Evolutionary conservation across 2,797 vertebrate genomes (phyloP), one percentile per base, ranked within the genome.

Genomic region (Gallinago stenura): DNA sequence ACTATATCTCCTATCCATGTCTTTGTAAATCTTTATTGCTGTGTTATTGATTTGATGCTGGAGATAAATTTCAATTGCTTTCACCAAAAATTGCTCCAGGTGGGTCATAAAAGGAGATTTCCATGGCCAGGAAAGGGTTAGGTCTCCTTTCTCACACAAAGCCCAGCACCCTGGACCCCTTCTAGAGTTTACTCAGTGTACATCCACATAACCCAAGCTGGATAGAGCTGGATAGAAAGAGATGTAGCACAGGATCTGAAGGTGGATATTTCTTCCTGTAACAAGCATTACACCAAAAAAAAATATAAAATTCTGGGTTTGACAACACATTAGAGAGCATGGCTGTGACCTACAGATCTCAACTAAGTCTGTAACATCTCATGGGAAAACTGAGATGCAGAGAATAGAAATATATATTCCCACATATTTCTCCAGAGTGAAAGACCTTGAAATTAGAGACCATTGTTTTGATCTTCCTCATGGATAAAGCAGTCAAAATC

Each of bases 401-500:
- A 54, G 5, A 39, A 28, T 30, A 46, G 24, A 58, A 41, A 75
- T 39, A 18, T 9, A 19, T 28, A n/a, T 46, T 43, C 45, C 33
- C 17, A 24, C 6, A 30, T 2, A 5, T 41, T 37, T 33, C 41
- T 56, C 11, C 77, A 20, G 15, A 25, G 3, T 3, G 53, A 68
- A 78, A 6, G 10, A 7, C 17, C 39, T 64, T 71, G 30, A 33
- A 41, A 20, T 4, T 31, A 33, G 2, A 62, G 73, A 25, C 3
- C 2, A 12, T 33, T 16, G 8, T 35, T 54, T n/a, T 17, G 11
- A 14, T 9, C 17, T 61, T 70, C 26, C 12, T 33, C 6, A 0
- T 1, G 15, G 22, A n/a, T 20, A 3, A 57, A 71, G 6, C 0
- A 0, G 6, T 61, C 50, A 50, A 83, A 75, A n/a, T 60, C 20